These are phyloP conservation scores for Drosophila nebulosa DNA, from an alignment of 1,140 invertebrate species.

Conservation along the genomic window DNA sequence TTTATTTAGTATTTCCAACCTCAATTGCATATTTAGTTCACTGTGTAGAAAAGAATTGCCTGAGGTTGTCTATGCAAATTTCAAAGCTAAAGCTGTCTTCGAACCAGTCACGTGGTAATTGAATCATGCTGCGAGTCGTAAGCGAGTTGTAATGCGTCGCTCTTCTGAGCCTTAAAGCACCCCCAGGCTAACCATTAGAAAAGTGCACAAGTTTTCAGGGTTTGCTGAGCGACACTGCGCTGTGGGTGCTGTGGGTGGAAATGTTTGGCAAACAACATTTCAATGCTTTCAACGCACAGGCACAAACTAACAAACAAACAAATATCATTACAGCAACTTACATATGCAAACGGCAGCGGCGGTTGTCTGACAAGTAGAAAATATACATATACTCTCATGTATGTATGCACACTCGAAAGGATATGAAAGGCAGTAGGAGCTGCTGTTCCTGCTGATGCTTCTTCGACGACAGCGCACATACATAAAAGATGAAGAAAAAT, in stretches of 20 bases:
- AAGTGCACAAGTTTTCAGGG: constrained; percentile 51
- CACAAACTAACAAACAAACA: constrained; percentile 55
- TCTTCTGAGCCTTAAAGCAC: not conserved
- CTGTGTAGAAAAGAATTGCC: constrained; percentile 23
- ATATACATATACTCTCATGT: constrained; percentile 34
- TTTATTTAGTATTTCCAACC: constrained; percentile 3
- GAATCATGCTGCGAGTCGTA: constrained; percentile 73
- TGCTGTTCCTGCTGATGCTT: not conserved
- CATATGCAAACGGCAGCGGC: constrained; percentile 59
- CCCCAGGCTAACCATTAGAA: constrained; percentile 59
- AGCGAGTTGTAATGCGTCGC: constrained; percentile 64
- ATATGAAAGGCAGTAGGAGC: constrained; percentile 51
- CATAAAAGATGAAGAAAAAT: constrained; percentile 78
- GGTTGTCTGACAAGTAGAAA: constrained; percentile 53
- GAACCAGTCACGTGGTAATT: constrained; percentile 67
- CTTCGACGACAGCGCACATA: constrained; percentile 64
- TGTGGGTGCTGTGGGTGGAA: not conserved
- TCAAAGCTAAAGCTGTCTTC: constrained; percentile 36
- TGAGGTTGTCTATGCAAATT: constrained; percentile 62
- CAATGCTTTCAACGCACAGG: constrained; percentile 71
- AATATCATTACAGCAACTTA: constrained; percentile 76
- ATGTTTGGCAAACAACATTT: constrained; percentile 69
- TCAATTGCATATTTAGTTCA: constrained; percentile 36
- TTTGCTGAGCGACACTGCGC: not conserved
- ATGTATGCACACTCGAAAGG: constrained; percentile 57